Evolutionary conservation across 2,888 invertebrate species (phyloP).

Genomic region (Xiphydria camelus): DNA sequence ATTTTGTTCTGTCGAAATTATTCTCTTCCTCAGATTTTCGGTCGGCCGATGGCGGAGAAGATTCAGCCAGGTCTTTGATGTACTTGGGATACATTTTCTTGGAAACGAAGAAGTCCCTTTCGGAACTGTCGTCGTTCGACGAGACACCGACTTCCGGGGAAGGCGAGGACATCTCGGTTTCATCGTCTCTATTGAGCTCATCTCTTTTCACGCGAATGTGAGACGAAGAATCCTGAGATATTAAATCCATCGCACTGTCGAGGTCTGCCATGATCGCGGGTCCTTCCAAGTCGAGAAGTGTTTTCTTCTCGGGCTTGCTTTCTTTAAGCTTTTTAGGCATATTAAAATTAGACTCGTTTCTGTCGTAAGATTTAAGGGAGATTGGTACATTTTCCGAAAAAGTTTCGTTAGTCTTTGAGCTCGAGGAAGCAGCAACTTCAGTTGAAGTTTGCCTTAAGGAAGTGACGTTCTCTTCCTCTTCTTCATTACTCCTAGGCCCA

Average conservation of each 20-base stretch:
- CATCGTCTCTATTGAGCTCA: constrained; percentile 10
- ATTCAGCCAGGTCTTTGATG: constrained; percentile 17
- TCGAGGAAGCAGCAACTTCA: too few species aligned
- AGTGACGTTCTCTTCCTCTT: too few species aligned
- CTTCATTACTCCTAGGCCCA: too few species aligned
- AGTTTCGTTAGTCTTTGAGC: too few species aligned
- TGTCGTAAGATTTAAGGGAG: constrained; percentile 1
- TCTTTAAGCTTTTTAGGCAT: too few species aligned
- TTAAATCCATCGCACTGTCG: constrained; percentile 9
- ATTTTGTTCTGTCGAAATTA: too few species aligned
- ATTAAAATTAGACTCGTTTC: constrained; percentile 6
- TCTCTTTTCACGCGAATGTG: constrained; percentile 26
- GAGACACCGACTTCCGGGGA: too few species aligned
- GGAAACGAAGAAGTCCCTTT: too few species aligned
- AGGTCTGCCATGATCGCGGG: constrained; percentile 15
- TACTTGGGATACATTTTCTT: too few species aligned
- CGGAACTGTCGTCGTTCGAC: too few species aligned
- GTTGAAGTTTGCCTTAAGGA: too few species aligned
- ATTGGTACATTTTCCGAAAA: too few species aligned
- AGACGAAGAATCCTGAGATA: not conserved
- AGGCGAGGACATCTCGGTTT: not conserved
- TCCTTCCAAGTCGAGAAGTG: constrained; percentile 17
- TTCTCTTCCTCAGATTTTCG: constrained; percentile 1
- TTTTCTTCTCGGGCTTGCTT: not conserved
- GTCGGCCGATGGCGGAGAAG: constrained; percentile 16